phyloP scores from a whole-genome alignment of 2,888 invertebrate genomes.

The Dryobota labecula region DNA sequence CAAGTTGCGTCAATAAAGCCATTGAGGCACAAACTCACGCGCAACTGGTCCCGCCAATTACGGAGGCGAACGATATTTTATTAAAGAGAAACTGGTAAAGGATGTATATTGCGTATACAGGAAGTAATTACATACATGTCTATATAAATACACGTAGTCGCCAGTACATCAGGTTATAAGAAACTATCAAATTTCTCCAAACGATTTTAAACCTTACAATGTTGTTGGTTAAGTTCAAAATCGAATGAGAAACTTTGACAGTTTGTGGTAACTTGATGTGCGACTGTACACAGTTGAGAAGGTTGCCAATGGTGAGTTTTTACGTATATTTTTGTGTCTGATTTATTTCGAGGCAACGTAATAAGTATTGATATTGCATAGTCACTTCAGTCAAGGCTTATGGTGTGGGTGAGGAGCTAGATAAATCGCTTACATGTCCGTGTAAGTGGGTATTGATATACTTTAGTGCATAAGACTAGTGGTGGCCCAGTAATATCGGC shows the following conservation, averaged over 20 bases:
- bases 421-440: slow-evolving; percentile 9
- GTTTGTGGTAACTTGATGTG: too few relatives aligned
- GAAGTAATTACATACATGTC: slow-evolving; percentile 28
- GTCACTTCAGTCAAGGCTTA: slow-evolving; percentile 2
- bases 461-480: not conserved
- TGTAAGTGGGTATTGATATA: not conserved
- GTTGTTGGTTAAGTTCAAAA: too few relatives aligned
- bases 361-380: not conserved
- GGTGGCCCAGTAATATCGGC: too few relatives aligned
- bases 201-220: too few relatives aligned
- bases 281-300: slow-evolving; percentile 11
- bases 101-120: slow-evolving; percentile 33
- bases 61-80: slow-evolving; percentile 49
- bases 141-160: not conserved
- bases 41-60: slow-evolving; percentile 46
- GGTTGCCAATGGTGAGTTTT: slow-evolving; percentile 16
- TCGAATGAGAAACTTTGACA: too few relatives aligned
- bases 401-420: slow-evolving; percentile 1
- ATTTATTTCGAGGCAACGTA: slow-evolving; percentile 5
- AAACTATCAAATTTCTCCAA: too few relatives aligned
- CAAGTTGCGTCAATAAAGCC: slow-evolving; percentile 54
- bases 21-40: slow-evolving; percentile 30
- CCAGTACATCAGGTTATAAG: too few relatives aligned
- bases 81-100: slow-evolving; percentile 27
- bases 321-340: not conserved